phyloP scores from a whole-genome alignment of 2,113 vertebrate genomes.

The Toxostoma redivivum region DNA sequence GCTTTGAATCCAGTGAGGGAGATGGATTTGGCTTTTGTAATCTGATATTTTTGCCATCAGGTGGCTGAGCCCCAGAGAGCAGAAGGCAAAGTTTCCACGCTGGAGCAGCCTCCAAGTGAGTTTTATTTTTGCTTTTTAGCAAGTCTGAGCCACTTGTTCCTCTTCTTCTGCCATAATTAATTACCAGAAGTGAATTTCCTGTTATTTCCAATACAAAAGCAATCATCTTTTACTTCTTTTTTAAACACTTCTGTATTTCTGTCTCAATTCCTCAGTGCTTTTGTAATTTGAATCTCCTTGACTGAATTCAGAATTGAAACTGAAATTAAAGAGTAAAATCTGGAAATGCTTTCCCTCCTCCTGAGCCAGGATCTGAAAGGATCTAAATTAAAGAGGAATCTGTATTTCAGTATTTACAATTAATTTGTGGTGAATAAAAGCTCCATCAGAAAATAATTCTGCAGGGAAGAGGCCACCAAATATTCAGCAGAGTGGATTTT shows the following conservation, averaged over 20 bases:
- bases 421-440: not conserved
- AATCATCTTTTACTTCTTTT: not conserved
- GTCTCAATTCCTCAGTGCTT: not conserved
- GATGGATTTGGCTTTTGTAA: not conserved
- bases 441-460: not conserved
- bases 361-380: not conserved
- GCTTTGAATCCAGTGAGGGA: not conserved
- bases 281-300: not conserved
- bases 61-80: not conserved
- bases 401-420: not conserved
- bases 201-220: not conserved
- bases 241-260: not conserved
- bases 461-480: not conserved
- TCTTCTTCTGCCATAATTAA: not conserved
- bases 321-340: not conserved
- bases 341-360: not conserved
- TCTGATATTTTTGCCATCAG: constrained; percentile 29
- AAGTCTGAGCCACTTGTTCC: not conserved
- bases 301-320: not conserved
- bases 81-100: constrained; percentile 47
- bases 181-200: not conserved
- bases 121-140: not conserved
- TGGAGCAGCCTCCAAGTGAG: constrained; percentile 60
- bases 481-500: not conserved
- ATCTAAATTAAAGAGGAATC: not conserved